Conservation (phyloP, 2,888 invertebrate species). For the Alviniconcha strummeri region DNA sequence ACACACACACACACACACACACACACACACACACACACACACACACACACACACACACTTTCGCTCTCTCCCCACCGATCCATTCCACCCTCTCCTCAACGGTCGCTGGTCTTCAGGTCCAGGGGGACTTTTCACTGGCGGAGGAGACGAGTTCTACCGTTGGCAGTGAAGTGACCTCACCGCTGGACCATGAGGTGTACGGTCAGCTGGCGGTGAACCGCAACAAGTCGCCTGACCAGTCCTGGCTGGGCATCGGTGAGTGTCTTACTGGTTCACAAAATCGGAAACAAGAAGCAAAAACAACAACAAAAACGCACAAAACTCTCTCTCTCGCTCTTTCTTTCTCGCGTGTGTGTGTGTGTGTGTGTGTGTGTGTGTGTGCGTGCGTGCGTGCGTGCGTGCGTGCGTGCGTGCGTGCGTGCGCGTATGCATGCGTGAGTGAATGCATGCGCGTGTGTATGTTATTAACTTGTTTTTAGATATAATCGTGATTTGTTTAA, state of each 20-base stretch:
- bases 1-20: not conserved
- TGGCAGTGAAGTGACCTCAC: slow-evolving; percentile 27
- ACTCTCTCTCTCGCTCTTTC: not conserved
- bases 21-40: not conserved
- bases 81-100: too few species aligned
- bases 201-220: slow-evolving; percentile 42
- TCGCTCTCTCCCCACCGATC: too few species aligned
- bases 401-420: not conserved
- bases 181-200: slow-evolving; percentile 34
- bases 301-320: not conserved
- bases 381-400: not conserved
- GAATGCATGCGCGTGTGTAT: not conserved
- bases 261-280: not conserved
- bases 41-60: too few species aligned
- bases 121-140: slow-evolving; percentile 13
- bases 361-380: slow-evolving; percentile 6
- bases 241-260: slow-evolving; percentile 46
- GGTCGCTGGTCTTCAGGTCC: slow-evolving; percentile 16
- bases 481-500: too few species aligned
- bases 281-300: not conserved
- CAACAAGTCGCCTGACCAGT: slow-evolving; percentile 36
- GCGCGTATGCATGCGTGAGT: not conserved
- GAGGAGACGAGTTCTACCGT: slow-evolving; percentile 7
- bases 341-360: not conserved
- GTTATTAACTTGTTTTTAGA: too few species aligned